Evolutionary conservation across 2,888 invertebrate species (phyloP).

Genomic region (Deilephila porcellus): DNA sequence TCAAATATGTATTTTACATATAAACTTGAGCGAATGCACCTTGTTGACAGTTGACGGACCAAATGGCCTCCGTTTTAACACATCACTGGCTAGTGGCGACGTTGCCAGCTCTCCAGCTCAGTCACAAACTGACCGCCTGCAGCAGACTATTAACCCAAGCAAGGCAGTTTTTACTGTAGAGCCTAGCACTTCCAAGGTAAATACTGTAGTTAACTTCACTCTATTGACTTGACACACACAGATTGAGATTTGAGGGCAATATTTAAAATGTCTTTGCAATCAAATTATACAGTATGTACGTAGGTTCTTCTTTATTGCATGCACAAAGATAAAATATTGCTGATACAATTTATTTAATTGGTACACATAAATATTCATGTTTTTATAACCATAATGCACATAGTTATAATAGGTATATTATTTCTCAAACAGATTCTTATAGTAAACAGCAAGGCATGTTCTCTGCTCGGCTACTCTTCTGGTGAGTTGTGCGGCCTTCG

Average conservation of each 20-base stretch:
- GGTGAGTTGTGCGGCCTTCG: slow-evolving; percentile 81
- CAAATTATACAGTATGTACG: too few species aligned
- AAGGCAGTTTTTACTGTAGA: slow-evolving; percentile 89
- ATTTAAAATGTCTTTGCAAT: too few species aligned
- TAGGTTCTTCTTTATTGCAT: too few species aligned
- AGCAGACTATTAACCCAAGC: slow-evolving; percentile 85
- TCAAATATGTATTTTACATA: not conserved
- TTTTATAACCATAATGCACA: not conserved
- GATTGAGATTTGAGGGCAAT: too few species aligned
- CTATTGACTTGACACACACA: too few species aligned
- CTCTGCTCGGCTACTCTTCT: slow-evolving; percentile 84
- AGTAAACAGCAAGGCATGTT: slow-evolving; percentile 88
- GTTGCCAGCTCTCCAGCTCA: slow-evolving; percentile 70
- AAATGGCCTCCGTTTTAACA: slow-evolving; percentile 82
- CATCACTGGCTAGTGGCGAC: slow-evolving; percentile 70
- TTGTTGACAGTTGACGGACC: slow-evolving; percentile 77
- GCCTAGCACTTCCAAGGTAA: slow-evolving; percentile 86
- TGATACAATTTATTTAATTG: too few species aligned
- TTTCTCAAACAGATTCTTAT: slow-evolving; percentile 83
- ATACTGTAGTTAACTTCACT: too few species aligned
- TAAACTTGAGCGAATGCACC: not conserved
- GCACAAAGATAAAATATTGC: too few species aligned
- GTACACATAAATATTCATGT: not conserved
- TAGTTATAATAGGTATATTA: not conserved
- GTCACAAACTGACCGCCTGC: slow-evolving; percentile 74